Conservation (phyloP, 2,888 invertebrate genomes). For the Macaria notata region DNA sequence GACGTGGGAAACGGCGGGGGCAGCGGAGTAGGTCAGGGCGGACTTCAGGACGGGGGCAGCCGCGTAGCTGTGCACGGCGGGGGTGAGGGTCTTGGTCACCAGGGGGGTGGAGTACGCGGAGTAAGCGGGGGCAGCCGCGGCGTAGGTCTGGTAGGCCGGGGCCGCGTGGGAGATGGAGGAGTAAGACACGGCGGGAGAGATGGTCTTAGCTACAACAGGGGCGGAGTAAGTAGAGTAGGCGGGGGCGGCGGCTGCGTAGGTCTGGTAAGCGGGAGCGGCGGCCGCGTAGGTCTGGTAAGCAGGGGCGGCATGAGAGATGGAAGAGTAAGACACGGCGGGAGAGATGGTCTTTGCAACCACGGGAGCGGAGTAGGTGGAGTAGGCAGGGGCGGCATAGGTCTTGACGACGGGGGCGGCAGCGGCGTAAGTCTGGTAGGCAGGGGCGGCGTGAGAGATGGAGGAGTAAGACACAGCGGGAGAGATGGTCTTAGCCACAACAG, state of each 20-base stretch:
- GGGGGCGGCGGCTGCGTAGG: conserved; percentile 37
- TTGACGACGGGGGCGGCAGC: conserved; percentile 51
- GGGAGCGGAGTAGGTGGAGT: conserved; percentile 60
- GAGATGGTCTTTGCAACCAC: conserved; percentile 51
- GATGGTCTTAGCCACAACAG: conserved; percentile 51
- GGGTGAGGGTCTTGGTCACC: conserved; percentile 49
- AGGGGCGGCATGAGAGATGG: conserved; percentile 56
- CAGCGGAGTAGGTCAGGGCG: conserved; percentile 76
- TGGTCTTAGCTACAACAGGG: conserved; percentile 51
- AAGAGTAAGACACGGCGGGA: conserved; percentile 55
- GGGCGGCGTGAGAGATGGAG: conserved; percentile 55
- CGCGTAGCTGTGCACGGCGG: conserved; percentile 42
- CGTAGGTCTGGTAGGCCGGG: conserved; percentile 51
- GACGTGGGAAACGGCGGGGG: conserved; percentile 84
- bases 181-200: conserved; percentile 56
- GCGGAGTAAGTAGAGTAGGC: conserved; percentile 58
- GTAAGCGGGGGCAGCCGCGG: conserved; percentile 47
- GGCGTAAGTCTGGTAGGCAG: conserved; percentile 42
- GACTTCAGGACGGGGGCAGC: conserved; percentile 54
- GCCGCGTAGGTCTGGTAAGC: conserved; percentile 43
- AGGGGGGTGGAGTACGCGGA: conserved; percentile 64
- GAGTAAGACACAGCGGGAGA: conserved; percentile 56
- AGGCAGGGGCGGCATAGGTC: conserved; percentile 50
- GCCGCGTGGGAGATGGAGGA: conserved; percentile 57
- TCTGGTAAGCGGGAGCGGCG: conserved; percentile 42